Conservation (phyloP, 2,888 invertebrate species). For the Acanthacorydalis orientalis region DNA sequence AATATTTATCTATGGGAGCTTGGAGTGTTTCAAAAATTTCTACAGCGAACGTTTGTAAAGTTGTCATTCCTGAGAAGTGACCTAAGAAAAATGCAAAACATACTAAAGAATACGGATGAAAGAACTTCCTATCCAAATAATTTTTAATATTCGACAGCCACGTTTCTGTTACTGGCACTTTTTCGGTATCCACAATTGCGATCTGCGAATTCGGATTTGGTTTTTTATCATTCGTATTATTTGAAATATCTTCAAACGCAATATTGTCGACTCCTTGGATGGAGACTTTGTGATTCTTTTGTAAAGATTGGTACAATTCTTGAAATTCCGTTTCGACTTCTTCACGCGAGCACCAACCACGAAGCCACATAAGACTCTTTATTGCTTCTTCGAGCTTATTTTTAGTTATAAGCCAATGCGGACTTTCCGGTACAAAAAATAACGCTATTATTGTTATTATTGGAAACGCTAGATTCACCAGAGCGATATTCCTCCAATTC, state of each 20-base stretch:
- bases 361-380: constrained; percentile 55
- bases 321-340: constrained; percentile 42
- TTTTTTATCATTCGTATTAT: constrained; percentile 6
- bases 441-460: constrained; percentile 44
- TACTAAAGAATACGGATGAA: constrained; percentile 50
- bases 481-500: constrained; percentile 53
- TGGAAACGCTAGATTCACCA: constrained; percentile 49
- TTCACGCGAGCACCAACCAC: constrained; percentile 53
- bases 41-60: constrained; percentile 58
- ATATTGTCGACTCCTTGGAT: constrained; percentile 11
- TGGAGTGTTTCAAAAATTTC: constrained; percentile 52
- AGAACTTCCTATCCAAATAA: constrained; percentile 35
- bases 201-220: constrained; percentile 2
- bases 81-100: constrained; percentile 51
- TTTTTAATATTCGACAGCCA: not conserved
- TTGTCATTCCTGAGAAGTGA: constrained; percentile 59
- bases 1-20: constrained; percentile 59
- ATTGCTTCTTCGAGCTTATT: constrained; percentile 48
- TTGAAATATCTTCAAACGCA: constrained; percentile 10
- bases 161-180: not conserved
- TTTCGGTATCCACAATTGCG: constrained; percentile 1
- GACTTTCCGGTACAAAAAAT: constrained; percentile 64
- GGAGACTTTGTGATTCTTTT: constrained; percentile 8
- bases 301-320: constrained; percentile 24
- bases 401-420: constrained; percentile 60